Base-by-base conservation (phyloP, 1,140 invertebrate species). In the Andrena cerasifolii region DNA sequence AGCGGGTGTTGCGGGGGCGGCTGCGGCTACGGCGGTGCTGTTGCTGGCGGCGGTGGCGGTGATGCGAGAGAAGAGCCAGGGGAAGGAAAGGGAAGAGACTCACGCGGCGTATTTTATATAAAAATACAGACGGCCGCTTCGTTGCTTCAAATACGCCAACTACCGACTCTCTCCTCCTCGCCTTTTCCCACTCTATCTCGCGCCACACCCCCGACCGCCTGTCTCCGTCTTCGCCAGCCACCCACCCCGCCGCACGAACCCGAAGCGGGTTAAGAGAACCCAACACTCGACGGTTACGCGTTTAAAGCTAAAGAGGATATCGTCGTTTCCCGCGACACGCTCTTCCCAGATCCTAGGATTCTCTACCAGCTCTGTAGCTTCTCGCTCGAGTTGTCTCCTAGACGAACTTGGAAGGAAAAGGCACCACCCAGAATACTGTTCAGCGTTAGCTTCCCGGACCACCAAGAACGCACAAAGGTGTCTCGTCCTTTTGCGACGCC, bases 181-280 rank as follows among this genome's bases (percentile, higher is more conserved):
- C 53, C 56, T 61, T 14, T 43, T 14, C 21, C 31, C 40, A 16
- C 54, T 36, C 36, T 40, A 66, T 71, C 62, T 63, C 26, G 65
- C 76, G 51, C 28, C 51, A 40, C 71, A 51, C 54, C 54, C 59
- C 26, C 74, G 36, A 24, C 67, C 56, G 16, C 14, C 70, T 70
- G 26, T 67, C 40, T 47, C 58, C 36, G 24, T 65, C 75, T 71
- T 33, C 33, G 33, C 66, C 58, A 47, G 28, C 79, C 65, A 1
- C 24, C 24, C 43, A 26, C n/a, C 24, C 62, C 26, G 24, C 33
- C 28, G 43, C 8, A 7, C 43, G 21, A 45, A 65, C 21, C 73
- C 81, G 81, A 90, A 91, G 86, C 88, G 84, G 88, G 89, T 91
- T 89, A 90, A 90, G 88, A 79, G 82, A 84, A 84, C 80, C 83